These are phyloP conservation scores for Pedicia rivosa DNA, from an alignment of 2,888 invertebrate species.

Conservation along the genomic window DNA sequence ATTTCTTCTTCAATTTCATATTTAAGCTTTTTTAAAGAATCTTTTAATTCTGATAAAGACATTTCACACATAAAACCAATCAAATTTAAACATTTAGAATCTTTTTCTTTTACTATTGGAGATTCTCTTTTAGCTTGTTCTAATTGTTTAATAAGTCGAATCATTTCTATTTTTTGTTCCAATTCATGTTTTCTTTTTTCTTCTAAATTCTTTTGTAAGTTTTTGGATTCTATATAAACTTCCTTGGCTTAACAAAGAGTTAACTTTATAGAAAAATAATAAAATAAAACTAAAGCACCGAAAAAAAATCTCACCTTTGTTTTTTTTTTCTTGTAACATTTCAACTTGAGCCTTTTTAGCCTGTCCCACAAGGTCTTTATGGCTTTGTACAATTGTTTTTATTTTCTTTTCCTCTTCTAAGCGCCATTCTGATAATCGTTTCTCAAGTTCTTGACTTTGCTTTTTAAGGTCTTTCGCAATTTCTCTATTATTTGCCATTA, in stretches of 20 bases:
- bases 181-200: constrained; percentile 7
- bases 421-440: constrained; percentile 37
- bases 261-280: too few relatives aligned
- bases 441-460: constrained; percentile 33
- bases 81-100: background rate
- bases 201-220: constrained; percentile 1
- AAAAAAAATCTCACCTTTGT: too few relatives aligned
- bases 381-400: constrained; percentile 1
- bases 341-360: constrained; percentile 1
- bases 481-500: constrained; percentile 29
- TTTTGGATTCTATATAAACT: constrained; percentile 7
- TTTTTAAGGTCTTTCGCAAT: constrained; percentile 27
- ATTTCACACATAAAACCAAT: constrained; percentile 6
- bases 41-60: constrained; percentile 6
- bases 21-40: constrained; percentile 4
- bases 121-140: constrained; percentile 8
- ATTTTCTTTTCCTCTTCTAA: constrained; percentile 23
- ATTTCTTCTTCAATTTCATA: constrained; percentile 3
- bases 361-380: constrained; percentile 3
- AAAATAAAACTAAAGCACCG: too few relatives aligned
- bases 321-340: constrained; percentile 1
- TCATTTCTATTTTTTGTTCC: constrained; percentile 9
- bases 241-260: constrained; percentile 4
- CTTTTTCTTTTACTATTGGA: too few relatives aligned
- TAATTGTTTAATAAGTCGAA: constrained; percentile 10